Evolutionary conservation across 2,113 vertebrate species (phyloP).

Genomic region (Rhea pennata): DNA sequence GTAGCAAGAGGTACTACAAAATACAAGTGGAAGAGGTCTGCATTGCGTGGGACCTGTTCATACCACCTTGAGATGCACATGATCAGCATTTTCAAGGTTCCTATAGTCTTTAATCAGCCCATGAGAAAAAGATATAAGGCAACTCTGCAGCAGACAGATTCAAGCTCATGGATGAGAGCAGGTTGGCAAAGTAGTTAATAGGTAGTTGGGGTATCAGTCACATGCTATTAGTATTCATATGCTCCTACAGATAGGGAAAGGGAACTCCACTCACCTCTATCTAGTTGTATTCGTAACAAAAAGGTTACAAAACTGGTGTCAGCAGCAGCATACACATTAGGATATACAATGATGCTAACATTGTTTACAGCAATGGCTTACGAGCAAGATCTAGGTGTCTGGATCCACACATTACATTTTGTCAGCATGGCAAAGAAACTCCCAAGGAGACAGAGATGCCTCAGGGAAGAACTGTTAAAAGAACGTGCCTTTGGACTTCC

Average conservation of each 20-base stretch:
- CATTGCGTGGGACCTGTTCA: background rate
- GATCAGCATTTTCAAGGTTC: background rate
- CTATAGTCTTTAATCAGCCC: background rate
- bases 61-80: background rate
- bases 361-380: background rate
- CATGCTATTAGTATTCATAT: background rate
- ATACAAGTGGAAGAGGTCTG: background rate
- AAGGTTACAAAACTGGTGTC: background rate
- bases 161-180: background rate
- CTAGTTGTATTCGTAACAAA: background rate
- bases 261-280: background rate
- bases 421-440: constrained; percentile 7
- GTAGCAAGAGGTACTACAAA: background rate
- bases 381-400: background rate
- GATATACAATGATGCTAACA: background rate
- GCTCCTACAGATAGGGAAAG: background rate
- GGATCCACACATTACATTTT: background rate
- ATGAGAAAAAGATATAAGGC: background rate
- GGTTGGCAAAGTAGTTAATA: background rate
- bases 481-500: background rate
- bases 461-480: constrained; percentile 11
- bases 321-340: background rate
- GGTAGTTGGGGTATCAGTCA: background rate
- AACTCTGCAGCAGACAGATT: background rate
- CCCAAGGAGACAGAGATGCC: background rate